Percentiles rank a stretch among this genome's conserved stretches.
Conservation (phyloP, 2,797 vertebrate species). For the Cygnus olor region DNA sequence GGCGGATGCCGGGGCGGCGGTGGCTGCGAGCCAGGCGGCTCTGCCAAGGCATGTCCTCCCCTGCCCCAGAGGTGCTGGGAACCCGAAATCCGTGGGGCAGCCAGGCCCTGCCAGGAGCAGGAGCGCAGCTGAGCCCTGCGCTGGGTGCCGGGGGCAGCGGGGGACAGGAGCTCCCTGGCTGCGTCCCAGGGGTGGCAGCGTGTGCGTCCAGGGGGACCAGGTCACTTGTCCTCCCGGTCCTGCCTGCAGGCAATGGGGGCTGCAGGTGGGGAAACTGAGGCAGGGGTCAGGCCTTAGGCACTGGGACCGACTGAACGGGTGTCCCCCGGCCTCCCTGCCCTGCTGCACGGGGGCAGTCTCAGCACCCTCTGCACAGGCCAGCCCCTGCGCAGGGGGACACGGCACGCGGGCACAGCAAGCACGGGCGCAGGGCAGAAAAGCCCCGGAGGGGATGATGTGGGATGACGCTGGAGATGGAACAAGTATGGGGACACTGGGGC, state of each 20-base stretch:
- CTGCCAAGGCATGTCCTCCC: too few relatives aligned
- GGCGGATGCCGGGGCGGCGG: too few relatives aligned
- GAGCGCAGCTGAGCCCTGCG: background rate
- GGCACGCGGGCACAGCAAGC: background rate
- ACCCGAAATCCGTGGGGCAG: accelerated
- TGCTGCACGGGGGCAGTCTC: too few relatives aligned
- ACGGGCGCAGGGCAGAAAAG: background rate
- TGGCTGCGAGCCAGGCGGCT: too few relatives aligned
- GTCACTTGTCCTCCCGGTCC: background rate
- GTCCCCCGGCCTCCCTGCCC: background rate
- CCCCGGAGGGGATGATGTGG: too few relatives aligned
- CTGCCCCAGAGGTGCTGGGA: background rate
- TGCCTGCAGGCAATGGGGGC: background rate
- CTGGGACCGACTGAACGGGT: accelerated
- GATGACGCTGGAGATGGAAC: too few relatives aligned
- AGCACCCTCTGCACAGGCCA: background rate
- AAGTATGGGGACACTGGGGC: too few relatives aligned
- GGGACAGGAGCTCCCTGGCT: background rate
- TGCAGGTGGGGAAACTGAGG: background rate
- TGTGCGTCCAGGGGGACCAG: background rate
- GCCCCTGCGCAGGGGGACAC: background rate
- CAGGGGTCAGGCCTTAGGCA: background rate
- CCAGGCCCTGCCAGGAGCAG: background rate
- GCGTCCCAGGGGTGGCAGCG: accelerated
- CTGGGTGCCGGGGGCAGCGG: background rate